Evolutionary conservation across 2,113 vertebrate genomes (phyloP), one percentile per base, ranked within the genome.

Genomic region (Pelodiscus sinensis): DNA sequence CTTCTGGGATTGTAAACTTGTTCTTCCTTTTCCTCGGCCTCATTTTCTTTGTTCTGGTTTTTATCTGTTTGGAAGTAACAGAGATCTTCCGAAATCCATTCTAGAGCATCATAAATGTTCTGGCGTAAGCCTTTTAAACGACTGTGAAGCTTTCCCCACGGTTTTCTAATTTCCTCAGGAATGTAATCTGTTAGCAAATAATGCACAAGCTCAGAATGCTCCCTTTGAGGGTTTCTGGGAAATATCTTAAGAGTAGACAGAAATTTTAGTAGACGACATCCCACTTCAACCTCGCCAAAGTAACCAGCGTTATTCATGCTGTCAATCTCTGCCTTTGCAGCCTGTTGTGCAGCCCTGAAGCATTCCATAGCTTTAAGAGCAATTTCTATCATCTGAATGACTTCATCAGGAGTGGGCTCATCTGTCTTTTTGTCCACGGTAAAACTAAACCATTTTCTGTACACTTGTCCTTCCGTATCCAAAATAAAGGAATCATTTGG

Each of bases 391-490:
- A 97, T 97, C 50, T 97, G 80, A 50, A 89, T 88, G 62, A 88
- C 96, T 15, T 38, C 95, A 44, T 97, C 93, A 0, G 85, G 87
- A 0, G 93, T 98, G 85, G 95, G 95, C 2, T 25, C 90, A 55
- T 88, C 31, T 22, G 93, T 90, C 25, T 90, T 96, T 62, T 96
- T 82, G 91, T 98, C 98, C 2, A 96, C 96, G 86, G 95, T 97
- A 15, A 93, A 96, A 89, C 77, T 85, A 62, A 99, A 98, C 98
- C 98, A 98, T 81, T 90, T 98, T 85, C 7, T 98, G 85, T 98
- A 98, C 25, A 99, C 98, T 31, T 98, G 98, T 0, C 98, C 98
- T 96, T 98, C 98, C 81, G 98, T 99, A 90, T 99, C 98, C 2
- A 98, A 96, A 93, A 99, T 98, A 54, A 92, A 99, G 0, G 98